Evolutionary conservation across 1,140 invertebrate genomes (phyloP).

Genomic region (Brachionus manjavacas): DNA sequence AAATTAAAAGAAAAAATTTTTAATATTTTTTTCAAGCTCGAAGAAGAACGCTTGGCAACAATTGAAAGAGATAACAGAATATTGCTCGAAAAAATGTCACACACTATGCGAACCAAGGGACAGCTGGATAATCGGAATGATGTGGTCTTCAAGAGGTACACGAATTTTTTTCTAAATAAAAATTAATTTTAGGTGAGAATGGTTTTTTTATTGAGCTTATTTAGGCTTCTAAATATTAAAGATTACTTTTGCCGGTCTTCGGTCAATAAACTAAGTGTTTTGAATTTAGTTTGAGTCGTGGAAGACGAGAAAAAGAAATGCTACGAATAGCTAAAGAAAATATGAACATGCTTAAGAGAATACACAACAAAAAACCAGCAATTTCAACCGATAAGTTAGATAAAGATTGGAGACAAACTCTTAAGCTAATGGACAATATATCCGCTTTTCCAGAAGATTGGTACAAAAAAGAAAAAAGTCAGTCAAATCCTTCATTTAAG

Average conservation of each 20-base stretch:
- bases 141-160: constrained; percentile 54
- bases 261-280: background rate
- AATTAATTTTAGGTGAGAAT: background rate
- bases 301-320: constrained; percentile 53
- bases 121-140: constrained; percentile 54
- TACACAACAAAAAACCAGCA: constrained; percentile 51
- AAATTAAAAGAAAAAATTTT: background rate
- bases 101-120: constrained; percentile 54
- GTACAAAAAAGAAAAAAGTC: constrained; percentile 49
- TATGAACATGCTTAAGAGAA: constrained; percentile 52
- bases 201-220: background rate
- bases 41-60: constrained; percentile 54
- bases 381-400: constrained; percentile 51
- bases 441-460: constrained; percentile 55
- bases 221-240: background rate
- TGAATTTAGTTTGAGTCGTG: constrained; percentile 50
- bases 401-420: constrained; percentile 53
- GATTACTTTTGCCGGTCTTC: background rate
- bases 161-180: background rate
- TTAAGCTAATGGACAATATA: constrained; percentile 56
- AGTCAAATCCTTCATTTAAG: constrained; percentile 16
- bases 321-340: constrained; percentile 52
- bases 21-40: constrained; percentile 47
- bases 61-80: constrained; percentile 56
- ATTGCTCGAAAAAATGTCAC: constrained; percentile 55